Percentiles rank a stretch among this genome's conserved stretches.
Conservation (phyloP, 2,797 vertebrate species). For the Phaenicophaeus curvirostris region DNA sequence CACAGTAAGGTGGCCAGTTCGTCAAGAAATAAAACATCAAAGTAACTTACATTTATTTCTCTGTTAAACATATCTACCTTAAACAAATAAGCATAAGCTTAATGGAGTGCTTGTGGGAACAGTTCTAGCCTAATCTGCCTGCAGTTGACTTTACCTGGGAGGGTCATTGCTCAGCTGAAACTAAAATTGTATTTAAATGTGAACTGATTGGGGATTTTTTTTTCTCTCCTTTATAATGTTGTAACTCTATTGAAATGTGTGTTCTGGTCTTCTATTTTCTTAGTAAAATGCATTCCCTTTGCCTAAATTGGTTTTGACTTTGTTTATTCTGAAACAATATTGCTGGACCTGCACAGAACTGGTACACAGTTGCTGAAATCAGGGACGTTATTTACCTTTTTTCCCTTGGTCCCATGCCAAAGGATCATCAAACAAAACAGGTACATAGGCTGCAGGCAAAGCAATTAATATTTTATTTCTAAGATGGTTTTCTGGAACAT, state of each 20-base stretch:
- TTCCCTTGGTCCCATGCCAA: neutral
- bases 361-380: accelerated
- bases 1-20: neutral
- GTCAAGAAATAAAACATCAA: neutral
- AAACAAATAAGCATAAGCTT: neutral
- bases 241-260: slow-evolving; percentile 58
- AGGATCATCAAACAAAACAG: no score
- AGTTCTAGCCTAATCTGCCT: neutral
- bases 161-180: slow-evolving; percentile 19
- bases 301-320: neutral
- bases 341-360: neutral
- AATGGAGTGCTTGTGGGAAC: neutral
- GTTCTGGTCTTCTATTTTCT: slow-evolving; percentile 72
- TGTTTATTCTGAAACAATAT: neutral
- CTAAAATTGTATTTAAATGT: slow-evolving; percentile 12
- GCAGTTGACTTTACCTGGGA: neutral
- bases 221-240: slow-evolving; percentile 41
- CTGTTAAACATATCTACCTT: neutral
- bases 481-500: no score
- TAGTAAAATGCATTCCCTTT: slow-evolving; percentile 75
- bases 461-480: neutral
- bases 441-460: no score
- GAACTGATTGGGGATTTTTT: neutral
- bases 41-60: neutral
- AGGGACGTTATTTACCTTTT: accelerated